Percentiles rank a stretch among this genome's conserved stretches.
These are phyloP conservation scores for Tenthredo notha DNA, from an alignment of 2,888 invertebrate species.

Conservation along the genomic window DNA sequence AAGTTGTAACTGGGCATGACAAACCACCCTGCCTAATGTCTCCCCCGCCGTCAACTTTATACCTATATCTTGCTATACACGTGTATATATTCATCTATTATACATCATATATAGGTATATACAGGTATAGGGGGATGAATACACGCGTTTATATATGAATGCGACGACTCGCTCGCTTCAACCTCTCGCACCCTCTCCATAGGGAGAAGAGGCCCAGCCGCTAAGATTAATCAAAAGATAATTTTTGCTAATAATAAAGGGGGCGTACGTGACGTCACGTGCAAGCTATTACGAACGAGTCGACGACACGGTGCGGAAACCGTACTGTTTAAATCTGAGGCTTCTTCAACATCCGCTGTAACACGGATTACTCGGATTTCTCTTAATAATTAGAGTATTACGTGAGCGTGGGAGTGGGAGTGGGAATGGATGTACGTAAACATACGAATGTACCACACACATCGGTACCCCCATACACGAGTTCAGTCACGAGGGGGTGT, in stretches of 20 bases:
- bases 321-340: neutral
- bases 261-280: conserved; percentile 57
- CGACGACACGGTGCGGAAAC: conserved; percentile 3
- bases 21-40: conserved; percentile 45
- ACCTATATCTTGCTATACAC: neutral
- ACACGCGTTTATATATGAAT: neutral
- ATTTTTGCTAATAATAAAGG: conserved; percentile 68
- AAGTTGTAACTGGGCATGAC: conserved; percentile 50
- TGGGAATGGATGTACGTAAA: neutral
- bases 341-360: neutral
- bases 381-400: conserved; percentile 11
- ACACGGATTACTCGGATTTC: conserved; percentile 2
- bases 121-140: neutral
- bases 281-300: conserved; percentile 58
- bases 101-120: neutral
- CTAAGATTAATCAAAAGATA: conserved; percentile 69
- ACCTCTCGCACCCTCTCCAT: neutral
- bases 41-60: conserved; percentile 25
- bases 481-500: neutral
- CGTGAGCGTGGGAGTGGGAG: neutral
- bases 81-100: neutral
- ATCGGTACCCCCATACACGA: neutral
- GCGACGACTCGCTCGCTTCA: neutral
- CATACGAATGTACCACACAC: no score
- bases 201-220: neutral